Conservation (phyloP, 2,797 vertebrate genomes). For the Ctenochaetus hawaiiensis region DNA sequence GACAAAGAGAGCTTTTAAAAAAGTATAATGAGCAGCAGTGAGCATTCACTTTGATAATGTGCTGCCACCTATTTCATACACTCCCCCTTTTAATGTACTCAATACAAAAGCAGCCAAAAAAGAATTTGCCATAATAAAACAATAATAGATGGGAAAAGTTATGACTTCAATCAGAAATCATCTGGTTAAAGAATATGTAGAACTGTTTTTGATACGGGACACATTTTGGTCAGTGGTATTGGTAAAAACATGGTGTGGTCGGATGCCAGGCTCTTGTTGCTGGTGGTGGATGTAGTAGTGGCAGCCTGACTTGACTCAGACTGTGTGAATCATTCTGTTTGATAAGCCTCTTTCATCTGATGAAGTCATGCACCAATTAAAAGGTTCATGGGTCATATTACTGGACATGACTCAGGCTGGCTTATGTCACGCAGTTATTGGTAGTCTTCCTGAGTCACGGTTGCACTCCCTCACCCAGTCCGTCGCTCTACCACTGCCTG, state of each 20-base stretch:
- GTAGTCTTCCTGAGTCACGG: slow-evolving; percentile 69
- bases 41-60: no score
- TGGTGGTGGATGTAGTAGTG: neutral
- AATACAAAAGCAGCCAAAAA: no score
- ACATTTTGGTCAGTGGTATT: neutral
- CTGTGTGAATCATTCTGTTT: slow-evolving; percentile 24
- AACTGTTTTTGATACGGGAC: neutral
- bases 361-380: slow-evolving; percentile 51
- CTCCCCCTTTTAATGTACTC: no score
- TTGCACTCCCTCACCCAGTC: slow-evolving; percentile 39
- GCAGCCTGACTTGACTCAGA: neutral
- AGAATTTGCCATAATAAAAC: neutral
- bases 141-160: neutral
- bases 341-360: slow-evolving; percentile 32
- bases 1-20: no score
- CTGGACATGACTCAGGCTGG: slow-evolving; percentile 60
- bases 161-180: neutral
- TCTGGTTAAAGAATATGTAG: neutral
- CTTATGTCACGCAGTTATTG: slow-evolving; percentile 64
- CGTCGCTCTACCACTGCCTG: neutral
- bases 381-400: slow-evolving; percentile 50
- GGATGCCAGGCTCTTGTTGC: neutral
- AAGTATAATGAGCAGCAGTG: no score
- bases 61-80: no score
- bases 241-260: neutral